A percentile compares a stretch with the other conserved stretches of the same genome.
phyloP scores from a whole-genome alignment of 2,888 invertebrate species.

The Stramonita haemastoma region DNA sequence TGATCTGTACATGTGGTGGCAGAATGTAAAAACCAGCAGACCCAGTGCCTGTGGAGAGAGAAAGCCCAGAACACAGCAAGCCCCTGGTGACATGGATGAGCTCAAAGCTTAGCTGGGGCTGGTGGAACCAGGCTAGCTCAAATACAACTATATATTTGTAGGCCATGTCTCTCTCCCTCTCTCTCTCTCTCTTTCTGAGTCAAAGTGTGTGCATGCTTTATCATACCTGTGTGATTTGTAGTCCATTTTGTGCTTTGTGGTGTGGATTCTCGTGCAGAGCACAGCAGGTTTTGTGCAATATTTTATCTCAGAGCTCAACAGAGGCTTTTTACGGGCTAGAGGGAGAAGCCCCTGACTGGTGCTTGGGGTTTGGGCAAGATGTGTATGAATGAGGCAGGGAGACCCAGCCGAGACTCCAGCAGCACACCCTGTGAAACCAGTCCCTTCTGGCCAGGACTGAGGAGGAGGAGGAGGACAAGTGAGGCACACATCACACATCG shows the following conservation, averaged over 20 bases:
- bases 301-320: background rate
- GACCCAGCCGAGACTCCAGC: background rate
- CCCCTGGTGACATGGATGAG: background rate
- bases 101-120: background rate
- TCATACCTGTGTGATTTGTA: background rate
- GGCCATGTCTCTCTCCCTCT: too few relatives aligned
- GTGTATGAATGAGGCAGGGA: background rate
- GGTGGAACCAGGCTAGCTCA: background rate
- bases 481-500: background rate
- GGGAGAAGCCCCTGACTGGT: background rate
- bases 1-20: background rate
- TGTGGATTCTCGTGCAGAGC: background rate
- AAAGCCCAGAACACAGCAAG: background rate
- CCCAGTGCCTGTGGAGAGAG: background rate
- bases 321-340: background rate
- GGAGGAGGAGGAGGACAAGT: background rate
- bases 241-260: background rate
- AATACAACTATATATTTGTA: background rate
- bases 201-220: background rate
- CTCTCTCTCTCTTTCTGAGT: background rate
- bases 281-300: constrained; percentile 9
- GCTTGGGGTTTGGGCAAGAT: background rate
- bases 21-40: background rate
- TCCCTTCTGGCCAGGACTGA: too few relatives aligned
- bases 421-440: background rate